Percentiles rank a stretch among this genome's conserved stretches.
These are phyloP conservation scores for Caranx melampygus DNA, from an alignment of 2,113 vertebrate species.

Conservation along the genomic window DNA sequence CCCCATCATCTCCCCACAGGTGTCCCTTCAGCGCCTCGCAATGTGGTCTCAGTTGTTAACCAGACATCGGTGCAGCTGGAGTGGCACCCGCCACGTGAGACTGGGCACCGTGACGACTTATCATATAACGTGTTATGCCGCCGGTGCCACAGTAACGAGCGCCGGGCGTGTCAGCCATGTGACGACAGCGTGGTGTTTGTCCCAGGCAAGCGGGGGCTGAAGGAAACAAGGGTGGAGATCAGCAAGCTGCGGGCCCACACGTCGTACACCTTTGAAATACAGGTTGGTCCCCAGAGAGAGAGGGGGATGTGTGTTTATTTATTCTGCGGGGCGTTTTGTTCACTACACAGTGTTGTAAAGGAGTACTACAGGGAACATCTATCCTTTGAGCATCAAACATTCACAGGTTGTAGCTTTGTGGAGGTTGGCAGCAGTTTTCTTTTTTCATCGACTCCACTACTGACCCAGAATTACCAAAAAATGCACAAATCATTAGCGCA, in stretches of 20 bases:
- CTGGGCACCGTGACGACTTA: conserved; percentile 91
- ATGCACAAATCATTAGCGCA: neutral
- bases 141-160: conserved; percentile 90
- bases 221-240: conserved; percentile 90
- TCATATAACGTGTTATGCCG: conserved; percentile 95
- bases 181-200: conserved; percentile 93
- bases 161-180: conserved; percentile 91
- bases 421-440: neutral
- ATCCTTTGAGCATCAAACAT: neutral
- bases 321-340: neutral
- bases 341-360: neutral
- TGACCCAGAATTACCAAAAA: neutral
- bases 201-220: conserved; percentile 90
- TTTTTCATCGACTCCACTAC: neutral
- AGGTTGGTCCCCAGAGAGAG: conserved; percentile 74
- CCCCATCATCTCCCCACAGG: conserved; percentile 80
- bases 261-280: conserved; percentile 94
- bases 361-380: neutral
- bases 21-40: conserved; percentile 93
- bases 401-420: neutral
- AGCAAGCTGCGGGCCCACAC: conserved; percentile 96
- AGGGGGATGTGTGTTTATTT: neutral
- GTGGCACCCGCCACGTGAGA: conserved; percentile 94
- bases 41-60: conserved; percentile 95
- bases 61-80: conserved; percentile 96